Conservation (phyloP, 2,113 vertebrate genomes). For the Verasper variegatus region DNA sequence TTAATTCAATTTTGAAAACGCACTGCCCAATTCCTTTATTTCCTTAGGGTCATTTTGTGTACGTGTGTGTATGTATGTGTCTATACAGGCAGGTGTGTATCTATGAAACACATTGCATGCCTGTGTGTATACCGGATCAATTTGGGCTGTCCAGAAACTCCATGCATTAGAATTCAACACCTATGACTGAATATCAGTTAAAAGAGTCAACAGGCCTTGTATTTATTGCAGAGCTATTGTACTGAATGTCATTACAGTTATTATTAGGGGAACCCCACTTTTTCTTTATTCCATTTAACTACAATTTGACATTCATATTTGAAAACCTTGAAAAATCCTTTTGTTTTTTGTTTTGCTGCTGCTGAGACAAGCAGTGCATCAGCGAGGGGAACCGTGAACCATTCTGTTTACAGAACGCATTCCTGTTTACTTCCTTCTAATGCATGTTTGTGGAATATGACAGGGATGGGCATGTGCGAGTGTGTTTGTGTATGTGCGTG, state of each 20-base stretch:
- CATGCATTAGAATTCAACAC: too few species aligned
- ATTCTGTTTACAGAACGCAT: conserved; percentile 56
- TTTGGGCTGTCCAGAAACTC: too few species aligned
- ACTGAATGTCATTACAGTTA: not conserved
- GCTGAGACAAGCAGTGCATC: conserved; percentile 13
- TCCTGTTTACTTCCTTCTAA: conserved; percentile 63
- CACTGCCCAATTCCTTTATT: not conserved
- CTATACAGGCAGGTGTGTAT: too few species aligned
- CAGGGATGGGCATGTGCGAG: conserved; percentile 39
- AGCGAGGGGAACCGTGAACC: conserved; percentile 9
- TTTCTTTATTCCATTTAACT: not conserved
- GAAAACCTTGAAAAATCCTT: conserved; percentile 3
- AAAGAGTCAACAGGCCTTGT: too few species aligned
- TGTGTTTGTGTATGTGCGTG: conserved; percentile 54
- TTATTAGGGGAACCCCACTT: not conserved
- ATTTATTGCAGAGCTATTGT: too few species aligned
- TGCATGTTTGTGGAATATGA: conserved; percentile 71
- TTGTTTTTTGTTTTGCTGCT: not conserved
- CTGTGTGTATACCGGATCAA: too few species aligned
- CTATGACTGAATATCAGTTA: too few species aligned
- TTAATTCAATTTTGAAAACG: not conserved
- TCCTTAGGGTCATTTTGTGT: too few species aligned
- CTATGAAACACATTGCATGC: too few species aligned
- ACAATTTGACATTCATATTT: conserved; percentile 2
- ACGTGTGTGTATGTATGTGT: too few species aligned